Evolutionary conservation across 2,113 vertebrate species (phyloP), one percentile per base, ranked within the genome.

Genomic region (Motacilla tschutschensis): DNA sequence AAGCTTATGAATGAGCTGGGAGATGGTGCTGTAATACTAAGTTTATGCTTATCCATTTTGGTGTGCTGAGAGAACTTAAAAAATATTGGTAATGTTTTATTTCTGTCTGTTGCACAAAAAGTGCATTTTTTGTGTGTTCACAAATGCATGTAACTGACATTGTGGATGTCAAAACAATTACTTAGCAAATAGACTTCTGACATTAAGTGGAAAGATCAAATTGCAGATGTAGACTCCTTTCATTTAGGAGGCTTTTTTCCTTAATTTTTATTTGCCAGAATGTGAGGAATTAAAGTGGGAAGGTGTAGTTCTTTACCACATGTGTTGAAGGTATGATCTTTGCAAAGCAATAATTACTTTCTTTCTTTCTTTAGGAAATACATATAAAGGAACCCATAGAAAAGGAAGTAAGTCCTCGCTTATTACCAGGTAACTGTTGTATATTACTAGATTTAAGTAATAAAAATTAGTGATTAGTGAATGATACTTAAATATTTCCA

Each of bases 351-450:
- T 84, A 85, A 59, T 71, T 76, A 41, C 19, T 36, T n/a, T n/a
- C 31, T 85, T 89, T 79, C 18, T 88, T 24, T 67, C 73, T 84
- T 82, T 76, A 98, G 98, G 98, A 98, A 95, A 97, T 98, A 84
- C 97, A 98, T 44, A 69, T 96, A 93, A 98, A 97, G 92, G 97
- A 98, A 66, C 67, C 89, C 16, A 66, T 89, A 73, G 97, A 96
- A 89, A 97, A 98, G 89, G 97, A 98, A 93, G 96, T 97, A 57
- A 95, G 96, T 91, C 98, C 97, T 90, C 94, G 12, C 72, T 96
- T 98, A 83, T 88, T 98, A 83, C 98, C 98, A 97, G 98, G 98
- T 98, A 98, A 96, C 44, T 5, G 1, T 51, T 74, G 6, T 43
- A 20, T 51, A 48, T 83, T 63, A 16, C 55, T 69, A 35, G 46